Evolutionary conservation across 2,888 invertebrate genomes (phyloP).

Genomic region (Trichacis sp.): DNA sequence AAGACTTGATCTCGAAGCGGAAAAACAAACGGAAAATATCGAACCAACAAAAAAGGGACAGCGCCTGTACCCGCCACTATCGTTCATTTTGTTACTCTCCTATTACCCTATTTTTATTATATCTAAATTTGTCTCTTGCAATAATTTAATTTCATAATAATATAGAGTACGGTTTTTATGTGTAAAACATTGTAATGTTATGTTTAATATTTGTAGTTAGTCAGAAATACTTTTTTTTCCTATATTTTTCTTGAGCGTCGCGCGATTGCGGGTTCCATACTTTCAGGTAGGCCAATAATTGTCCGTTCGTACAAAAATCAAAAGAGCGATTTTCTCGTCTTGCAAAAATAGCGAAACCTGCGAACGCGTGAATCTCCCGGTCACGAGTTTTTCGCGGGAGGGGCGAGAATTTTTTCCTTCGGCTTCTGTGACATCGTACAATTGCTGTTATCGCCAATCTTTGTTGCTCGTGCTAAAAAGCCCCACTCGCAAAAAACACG

Average conservation of each 20-base stretch:
- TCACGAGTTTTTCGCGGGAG: background rate
- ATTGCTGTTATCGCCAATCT: conserved; percentile 22
- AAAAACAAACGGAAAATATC: conserved; percentile 6
- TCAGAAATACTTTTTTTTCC: conserved; percentile 32
- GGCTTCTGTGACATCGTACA: conserved; percentile 10
- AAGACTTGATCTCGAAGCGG: background rate
- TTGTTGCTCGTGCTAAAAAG: background rate
- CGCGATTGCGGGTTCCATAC: conserved; percentile 50
- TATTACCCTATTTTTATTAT: conserved; percentile 64
- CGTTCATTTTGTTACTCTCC: conserved; percentile 67
- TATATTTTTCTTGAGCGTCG: conserved; percentile 42
- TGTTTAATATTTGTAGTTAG: conserved; percentile 55
- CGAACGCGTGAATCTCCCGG: conserved; percentile 4
- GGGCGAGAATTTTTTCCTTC: background rate
- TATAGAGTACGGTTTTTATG: conserved; percentile 59
- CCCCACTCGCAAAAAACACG: conserved; percentile 20
- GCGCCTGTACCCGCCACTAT: conserved; percentile 60
- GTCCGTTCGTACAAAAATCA: conserved; percentile 6
- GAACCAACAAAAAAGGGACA: conserved; percentile 64
- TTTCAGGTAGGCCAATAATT: conserved; percentile 37
- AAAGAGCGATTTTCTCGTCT: too few species aligned
- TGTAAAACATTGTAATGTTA: conserved; percentile 62
- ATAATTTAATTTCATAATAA: conserved; percentile 63
- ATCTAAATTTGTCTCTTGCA: conserved; percentile 60
- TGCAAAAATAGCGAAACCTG: conserved; percentile 22